A percentile compares a stretch with the other conserved stretches of the same genome.
phyloP scores from a whole-genome alignment of 2,797 vertebrate species.

The Cygnus olor region DNA sequence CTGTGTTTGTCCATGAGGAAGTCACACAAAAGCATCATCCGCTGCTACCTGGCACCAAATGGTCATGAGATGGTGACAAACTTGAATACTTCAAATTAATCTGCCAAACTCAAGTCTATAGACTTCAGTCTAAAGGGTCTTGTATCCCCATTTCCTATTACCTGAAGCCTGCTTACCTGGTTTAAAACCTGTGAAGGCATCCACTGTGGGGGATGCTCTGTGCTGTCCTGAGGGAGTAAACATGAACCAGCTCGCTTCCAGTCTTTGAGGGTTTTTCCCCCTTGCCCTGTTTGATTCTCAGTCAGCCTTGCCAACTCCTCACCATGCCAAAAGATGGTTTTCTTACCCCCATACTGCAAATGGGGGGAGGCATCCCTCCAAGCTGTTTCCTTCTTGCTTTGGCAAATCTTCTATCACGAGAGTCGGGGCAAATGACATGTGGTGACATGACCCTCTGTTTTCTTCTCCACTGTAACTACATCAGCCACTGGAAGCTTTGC shows the following conservation, averaged over 20 bases:
- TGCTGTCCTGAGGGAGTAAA: slow-evolving; percentile 17
- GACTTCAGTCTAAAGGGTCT: background rate
- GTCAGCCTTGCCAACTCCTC: slow-evolving; percentile 33
- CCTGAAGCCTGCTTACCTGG: background rate
- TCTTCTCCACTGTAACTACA: background rate
- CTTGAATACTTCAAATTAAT: background rate
- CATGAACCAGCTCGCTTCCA: slow-evolving; percentile 20
- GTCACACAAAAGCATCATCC: background rate
- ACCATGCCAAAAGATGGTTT: slow-evolving; percentile 23
- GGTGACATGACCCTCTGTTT: background rate
- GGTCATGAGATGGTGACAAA: background rate
- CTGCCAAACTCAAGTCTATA: background rate
- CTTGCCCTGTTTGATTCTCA: slow-evolving; percentile 35
- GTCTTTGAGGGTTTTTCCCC: background rate
- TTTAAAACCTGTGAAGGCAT: slow-evolving; percentile 43
- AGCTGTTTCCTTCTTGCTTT: slow-evolving; percentile 32
- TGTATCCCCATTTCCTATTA: background rate
- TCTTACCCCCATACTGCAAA: background rate
- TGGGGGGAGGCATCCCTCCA: slow-evolving; percentile 11
- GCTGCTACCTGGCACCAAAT: background rate
- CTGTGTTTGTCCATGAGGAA: background rate
- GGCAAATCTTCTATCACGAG: background rate
- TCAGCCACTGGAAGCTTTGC: background rate
- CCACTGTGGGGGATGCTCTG: background rate
- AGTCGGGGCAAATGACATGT: background rate